These are phyloP conservation scores for Leptopilina syphax DNA, from an alignment of 2,888 invertebrate species.

Conservation along the genomic window DNA sequence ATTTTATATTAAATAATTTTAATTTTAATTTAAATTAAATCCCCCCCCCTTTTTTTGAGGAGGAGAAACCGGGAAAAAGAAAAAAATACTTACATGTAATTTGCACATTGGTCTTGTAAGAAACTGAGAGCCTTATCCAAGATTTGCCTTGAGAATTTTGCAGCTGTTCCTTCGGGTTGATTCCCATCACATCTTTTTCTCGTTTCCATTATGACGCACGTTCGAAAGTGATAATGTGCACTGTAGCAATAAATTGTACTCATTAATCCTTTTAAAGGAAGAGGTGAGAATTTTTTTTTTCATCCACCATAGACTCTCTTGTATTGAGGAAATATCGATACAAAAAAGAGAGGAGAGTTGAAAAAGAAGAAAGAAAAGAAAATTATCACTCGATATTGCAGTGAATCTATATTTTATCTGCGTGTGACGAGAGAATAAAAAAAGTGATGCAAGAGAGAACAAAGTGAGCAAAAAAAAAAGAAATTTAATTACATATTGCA, in stretches of 20 bases:
- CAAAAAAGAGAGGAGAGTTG: neutral
- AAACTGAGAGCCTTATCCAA: constrained; percentile 81
- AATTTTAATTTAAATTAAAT: no score
- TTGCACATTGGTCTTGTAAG: constrained; percentile 80
- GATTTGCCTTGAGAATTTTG: constrained; percentile 79
- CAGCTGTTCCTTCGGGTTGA: constrained; percentile 77
- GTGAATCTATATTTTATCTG: no score
- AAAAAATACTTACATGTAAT: constrained; percentile 78
- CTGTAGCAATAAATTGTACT: constrained; percentile 69
- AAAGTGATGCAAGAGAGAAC: no score
- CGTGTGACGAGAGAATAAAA: neutral
- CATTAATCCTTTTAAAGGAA: constrained; percentile 8
- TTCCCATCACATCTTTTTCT: constrained; percentile 78
- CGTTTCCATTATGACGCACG: constrained; percentile 80
- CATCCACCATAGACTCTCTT: no score
- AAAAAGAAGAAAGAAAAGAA: no score
- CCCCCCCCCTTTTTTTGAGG: no score
- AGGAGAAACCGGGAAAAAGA: neutral
- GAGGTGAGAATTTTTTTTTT: neutral
- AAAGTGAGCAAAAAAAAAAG: neutral
- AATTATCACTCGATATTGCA: constrained; percentile 10
- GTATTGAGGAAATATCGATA: neutral
- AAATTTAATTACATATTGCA: no score
- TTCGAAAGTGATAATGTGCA: constrained; percentile 80
- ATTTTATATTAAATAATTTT: no score